Conservation (phyloP, 2,797 vertebrate genomes). For the Notamacropus eugenii region DNA sequence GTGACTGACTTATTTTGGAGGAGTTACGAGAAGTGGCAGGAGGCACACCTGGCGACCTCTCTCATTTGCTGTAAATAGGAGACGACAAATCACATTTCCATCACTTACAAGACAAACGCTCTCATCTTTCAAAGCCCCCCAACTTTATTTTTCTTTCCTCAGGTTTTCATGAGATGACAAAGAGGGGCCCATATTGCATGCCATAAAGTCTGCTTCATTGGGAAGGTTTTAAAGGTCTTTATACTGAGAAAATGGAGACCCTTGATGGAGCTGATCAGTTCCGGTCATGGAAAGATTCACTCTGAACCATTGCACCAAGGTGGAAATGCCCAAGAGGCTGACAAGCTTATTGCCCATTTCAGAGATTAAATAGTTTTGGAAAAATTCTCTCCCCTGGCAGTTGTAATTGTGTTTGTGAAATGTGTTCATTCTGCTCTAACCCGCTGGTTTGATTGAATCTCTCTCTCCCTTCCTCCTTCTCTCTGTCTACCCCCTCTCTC, state of each 20-base stretch:
- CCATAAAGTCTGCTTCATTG: constrained; percentile 36
- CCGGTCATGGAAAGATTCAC: constrained; percentile 55
- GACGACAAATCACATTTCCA: constrained; percentile 58
- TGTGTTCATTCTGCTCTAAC: constrained; percentile 58
- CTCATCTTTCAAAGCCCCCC: constrained; percentile 31
- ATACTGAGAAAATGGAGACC: constrained; percentile 57
- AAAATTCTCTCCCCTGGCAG: constrained; percentile 59
- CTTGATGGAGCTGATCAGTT: constrained; percentile 50
- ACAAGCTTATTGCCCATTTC: constrained; percentile 63
- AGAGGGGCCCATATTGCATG: constrained; percentile 28
- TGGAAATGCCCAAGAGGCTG: constrained; percentile 66
- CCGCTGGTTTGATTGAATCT: constrained; percentile 35
- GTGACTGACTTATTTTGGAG: constrained; percentile 35
- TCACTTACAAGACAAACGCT: constrained; percentile 49
- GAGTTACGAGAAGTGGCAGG: constrained; percentile 51
- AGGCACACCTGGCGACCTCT: constrained; percentile 38
- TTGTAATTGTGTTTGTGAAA: constrained; percentile 73
- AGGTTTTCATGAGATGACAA: constrained; percentile 45
- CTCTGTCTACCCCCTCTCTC: background rate
- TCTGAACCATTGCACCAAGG: constrained; percentile 64
- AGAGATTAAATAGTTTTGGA: constrained; percentile 72
- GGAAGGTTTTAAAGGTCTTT: constrained; percentile 50
- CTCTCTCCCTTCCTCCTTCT: constrained; percentile 24
- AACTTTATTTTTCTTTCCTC: constrained; percentile 4
- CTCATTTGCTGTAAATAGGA: constrained; percentile 62